Evolutionary conservation across 1,140 invertebrate genomes (phyloP).

Genomic region (Mycetomoellerius zeteki): DNA sequence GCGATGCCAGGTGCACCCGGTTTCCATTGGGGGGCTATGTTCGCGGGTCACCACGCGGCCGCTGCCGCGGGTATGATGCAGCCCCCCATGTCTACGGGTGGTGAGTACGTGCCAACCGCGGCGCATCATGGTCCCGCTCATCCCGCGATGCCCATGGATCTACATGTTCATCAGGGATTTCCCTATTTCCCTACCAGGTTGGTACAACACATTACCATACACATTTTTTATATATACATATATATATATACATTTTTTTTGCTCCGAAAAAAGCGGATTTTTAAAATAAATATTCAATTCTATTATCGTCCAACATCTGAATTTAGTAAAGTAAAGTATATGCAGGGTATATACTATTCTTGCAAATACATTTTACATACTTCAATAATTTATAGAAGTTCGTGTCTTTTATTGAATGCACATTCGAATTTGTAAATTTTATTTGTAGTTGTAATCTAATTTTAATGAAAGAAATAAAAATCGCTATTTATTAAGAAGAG

Average conservation of each 20-base stretch:
- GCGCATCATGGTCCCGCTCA: slow-evolving; percentile 84
- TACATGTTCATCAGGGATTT: slow-evolving; percentile 95
- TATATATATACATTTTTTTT: neutral
- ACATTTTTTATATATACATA: too few species aligned
- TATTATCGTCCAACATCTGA: neutral
- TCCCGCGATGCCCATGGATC: slow-evolving; percentile 93
- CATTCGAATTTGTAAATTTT: neutral
- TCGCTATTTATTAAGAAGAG: neutral
- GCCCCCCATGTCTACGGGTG: slow-evolving; percentile 79
- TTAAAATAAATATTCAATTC: neutral
- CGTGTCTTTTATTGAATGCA: neutral
- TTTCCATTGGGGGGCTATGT: slow-evolving; percentile 85
- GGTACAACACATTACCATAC: slow-evolving; percentile 24
- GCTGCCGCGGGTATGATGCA: slow-evolving; percentile 89
- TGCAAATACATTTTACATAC: neutral
- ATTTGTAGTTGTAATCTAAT: neutral
- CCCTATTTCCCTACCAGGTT: slow-evolving; percentile 93
- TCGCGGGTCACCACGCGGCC: slow-evolving; percentile 86
- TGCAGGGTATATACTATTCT: too few species aligned
- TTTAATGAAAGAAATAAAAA: neutral
- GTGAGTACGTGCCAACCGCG: slow-evolving; percentile 86
- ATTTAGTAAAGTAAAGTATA: neutral
- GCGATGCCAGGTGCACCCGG: slow-evolving; percentile 84
- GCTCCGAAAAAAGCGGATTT: neutral
- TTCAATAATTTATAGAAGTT: neutral